Evolutionary conservation across 2,888 invertebrate species (phyloP).

Genomic region (Labia minor): DNA sequence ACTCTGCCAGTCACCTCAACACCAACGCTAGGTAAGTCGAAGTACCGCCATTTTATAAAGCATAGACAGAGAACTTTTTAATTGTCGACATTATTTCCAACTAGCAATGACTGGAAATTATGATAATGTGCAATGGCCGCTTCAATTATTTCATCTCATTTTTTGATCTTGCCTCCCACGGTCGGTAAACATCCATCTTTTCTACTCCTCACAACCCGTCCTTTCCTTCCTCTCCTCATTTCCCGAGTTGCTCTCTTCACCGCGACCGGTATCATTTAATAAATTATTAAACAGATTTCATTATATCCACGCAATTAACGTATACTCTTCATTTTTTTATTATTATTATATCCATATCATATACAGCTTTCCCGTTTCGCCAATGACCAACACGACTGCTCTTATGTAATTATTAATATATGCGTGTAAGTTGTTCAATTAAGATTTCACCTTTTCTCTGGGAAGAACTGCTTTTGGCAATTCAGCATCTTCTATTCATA

Average conservation of each 20-base stretch:
- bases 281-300: neutral
- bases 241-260: neutral
- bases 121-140: too few relatives aligned
- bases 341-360: neutral
- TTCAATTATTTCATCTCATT: too few relatives aligned
- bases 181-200: too few relatives aligned
- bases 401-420: neutral
- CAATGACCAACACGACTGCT: neutral
- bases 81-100: too few relatives aligned
- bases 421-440: neutral
- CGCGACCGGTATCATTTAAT: neutral
- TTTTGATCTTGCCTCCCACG: too few relatives aligned
- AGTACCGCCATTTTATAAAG: too few relatives aligned
- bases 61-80: too few relatives aligned
- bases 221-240: neutral
- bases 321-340: neutral
- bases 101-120: too few relatives aligned
- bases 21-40: neutral
- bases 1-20: neutral
- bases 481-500: neutral
- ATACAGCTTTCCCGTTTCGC: neutral
- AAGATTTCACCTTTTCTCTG: conserved; percentile 13
- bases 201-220: too few relatives aligned
- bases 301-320: neutral
- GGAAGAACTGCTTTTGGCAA: neutral